A percentile compares a stretch with the other conserved stretches of the same genome.
These are phyloP conservation scores for Xiphophorus birchmanni DNA, from an alignment of 2,797 vertebrate species.

Conservation along the genomic window DNA sequence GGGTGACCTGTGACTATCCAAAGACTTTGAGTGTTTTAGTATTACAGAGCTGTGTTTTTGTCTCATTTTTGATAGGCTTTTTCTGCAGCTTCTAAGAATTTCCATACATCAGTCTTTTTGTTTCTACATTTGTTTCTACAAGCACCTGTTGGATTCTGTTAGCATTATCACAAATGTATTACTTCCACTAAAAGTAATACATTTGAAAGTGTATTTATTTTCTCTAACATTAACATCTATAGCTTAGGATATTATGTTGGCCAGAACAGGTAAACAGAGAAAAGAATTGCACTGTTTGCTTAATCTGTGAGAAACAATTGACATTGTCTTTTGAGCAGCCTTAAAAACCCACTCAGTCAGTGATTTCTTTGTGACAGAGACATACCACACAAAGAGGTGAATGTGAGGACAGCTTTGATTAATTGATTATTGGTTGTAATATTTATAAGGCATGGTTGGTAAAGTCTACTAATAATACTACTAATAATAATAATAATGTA, in stretches of 20 bases:
- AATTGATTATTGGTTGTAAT: conserved; percentile 82
- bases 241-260: background rate
- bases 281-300: background rate
- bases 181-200: background rate
- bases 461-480: conserved; percentile 42
- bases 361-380: conserved; percentile 60
- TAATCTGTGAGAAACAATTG: conserved; percentile 11
- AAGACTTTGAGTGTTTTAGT: background rate
- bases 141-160: background rate
- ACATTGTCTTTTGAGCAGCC: conserved; percentile 50
- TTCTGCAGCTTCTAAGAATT: conserved; percentile 7
- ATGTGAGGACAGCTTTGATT: conserved; percentile 81
- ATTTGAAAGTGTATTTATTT: background rate
- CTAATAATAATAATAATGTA: conserved; percentile 54
- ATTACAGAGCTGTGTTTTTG: conserved; percentile 3
- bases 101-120: background rate
- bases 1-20: conserved; percentile 32
- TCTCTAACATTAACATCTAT: background rate
- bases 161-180: too few species aligned
- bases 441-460: conserved; percentile 83
- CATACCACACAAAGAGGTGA: conserved; percentile 72
- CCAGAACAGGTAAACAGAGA: background rate
- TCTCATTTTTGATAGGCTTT: conserved; percentile 19
- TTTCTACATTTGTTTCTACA: conserved; percentile 26
- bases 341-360: conserved; percentile 64